Conservation (phyloP, 2,113 vertebrate species). For the Grammomys surdaster region DNA sequence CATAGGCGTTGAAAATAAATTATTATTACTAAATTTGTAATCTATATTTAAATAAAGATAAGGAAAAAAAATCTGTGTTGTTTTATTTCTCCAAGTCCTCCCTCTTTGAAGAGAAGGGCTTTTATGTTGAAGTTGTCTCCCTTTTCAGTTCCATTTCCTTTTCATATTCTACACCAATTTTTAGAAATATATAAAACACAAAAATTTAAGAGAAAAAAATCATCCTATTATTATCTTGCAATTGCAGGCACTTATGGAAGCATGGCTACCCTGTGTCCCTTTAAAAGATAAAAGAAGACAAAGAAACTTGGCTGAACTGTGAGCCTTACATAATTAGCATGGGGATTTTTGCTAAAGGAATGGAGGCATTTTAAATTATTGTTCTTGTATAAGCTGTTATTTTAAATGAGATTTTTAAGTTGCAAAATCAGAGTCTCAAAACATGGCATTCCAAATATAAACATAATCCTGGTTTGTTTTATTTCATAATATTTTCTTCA, state of each 20-base stretch:
- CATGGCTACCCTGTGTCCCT: neutral
- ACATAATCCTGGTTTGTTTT: slow-evolving; percentile 31
- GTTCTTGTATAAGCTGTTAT: slow-evolving; percentile 3
- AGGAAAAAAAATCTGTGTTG: neutral
- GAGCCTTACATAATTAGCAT: slow-evolving; percentile 17
- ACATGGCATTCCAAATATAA: slow-evolving; percentile 30
- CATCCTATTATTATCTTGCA: slow-evolving; percentile 22
- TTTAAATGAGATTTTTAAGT: slow-evolving; percentile 41
- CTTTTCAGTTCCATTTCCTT: neutral
- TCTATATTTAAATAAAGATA: neutral
- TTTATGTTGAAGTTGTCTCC: neutral
- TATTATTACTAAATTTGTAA: slow-evolving; percentile 21
- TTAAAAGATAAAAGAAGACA: slow-evolving; percentile 41
- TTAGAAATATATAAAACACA: slow-evolving; percentile 38
- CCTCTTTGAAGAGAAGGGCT: neutral
- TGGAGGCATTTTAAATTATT: neutral
- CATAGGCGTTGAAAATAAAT: neutral
- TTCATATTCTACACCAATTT: slow-evolving; percentile 6
- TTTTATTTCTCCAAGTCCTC: slow-evolving; percentile 8
- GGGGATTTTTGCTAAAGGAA: slow-evolving; percentile 22
- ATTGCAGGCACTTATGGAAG: neutral
- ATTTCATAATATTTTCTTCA: slow-evolving; percentile 49
- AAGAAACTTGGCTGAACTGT: slow-evolving; percentile 26
- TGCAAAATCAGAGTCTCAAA: slow-evolving; percentile 48
- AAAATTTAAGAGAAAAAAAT: slow-evolving; percentile 42